A percentile compares a stretch with the other conserved stretches of the same genome.
Evolutionary conservation across 2,888 invertebrate genomes (phyloP).

Genomic region (Apodemia hepburni): DNA sequence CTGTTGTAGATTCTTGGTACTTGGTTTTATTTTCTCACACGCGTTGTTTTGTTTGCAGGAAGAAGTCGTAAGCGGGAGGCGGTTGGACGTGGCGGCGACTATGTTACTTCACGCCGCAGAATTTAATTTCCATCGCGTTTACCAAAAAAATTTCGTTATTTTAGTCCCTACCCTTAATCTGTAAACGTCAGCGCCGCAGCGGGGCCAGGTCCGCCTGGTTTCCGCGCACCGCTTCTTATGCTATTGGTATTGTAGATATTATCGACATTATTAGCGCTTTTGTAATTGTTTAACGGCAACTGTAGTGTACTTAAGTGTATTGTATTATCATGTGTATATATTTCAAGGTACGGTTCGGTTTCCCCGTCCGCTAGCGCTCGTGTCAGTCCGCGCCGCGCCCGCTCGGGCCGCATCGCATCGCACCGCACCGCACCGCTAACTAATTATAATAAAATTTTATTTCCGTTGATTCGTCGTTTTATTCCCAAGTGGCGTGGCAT

Average conservation of each 20-base stretch:
- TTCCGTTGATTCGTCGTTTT: not conserved
- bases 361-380: not conserved
- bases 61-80: constrained; percentile 53
- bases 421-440: not conserved
- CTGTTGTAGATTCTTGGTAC: constrained; percentile 18
- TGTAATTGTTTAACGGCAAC: not conserved
- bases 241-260: not conserved
- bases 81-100: constrained; percentile 25
- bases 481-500: too few relatives aligned
- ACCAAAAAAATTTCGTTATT: constrained; percentile 32
- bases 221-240: not conserved
- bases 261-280: not conserved
- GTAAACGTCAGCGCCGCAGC: too few relatives aligned
- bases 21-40: not conserved
- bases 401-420: not conserved
- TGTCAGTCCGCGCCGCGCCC: not conserved
- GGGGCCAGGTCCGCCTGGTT: not conserved
- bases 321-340: not conserved
- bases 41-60: constrained; percentile 43
- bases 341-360: not conserved
- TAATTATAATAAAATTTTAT: constrained; percentile 6
- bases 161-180: constrained; percentile 19
- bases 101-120: constrained; percentile 32
- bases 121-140: constrained; percentile 32
- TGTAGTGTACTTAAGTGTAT: constrained; percentile 11